These are phyloP conservation scores for Trissoscelio sp. DNA, from an alignment of 2,888 invertebrate species.

Conservation along the genomic window DNA sequence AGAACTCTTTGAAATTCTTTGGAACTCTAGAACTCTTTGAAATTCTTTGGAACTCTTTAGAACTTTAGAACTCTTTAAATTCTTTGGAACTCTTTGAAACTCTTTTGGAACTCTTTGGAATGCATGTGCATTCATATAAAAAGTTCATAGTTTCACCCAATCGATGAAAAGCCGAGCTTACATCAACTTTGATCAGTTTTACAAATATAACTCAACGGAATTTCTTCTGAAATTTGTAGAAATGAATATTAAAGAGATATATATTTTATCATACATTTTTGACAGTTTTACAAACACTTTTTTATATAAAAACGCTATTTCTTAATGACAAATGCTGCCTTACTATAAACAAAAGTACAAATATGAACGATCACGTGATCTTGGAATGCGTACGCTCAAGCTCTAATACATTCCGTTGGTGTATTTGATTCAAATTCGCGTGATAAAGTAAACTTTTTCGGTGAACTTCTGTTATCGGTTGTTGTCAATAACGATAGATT, in stretches of 20 bases:
- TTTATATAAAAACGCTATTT: no score
- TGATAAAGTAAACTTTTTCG: conserved; percentile 47
- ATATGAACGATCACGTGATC: conserved; percentile 29
- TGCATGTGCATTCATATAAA: no score
- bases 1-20: no score
- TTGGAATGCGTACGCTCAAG: conserved; percentile 35
- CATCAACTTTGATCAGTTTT: conserved; percentile 16
- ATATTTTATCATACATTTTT: no score
- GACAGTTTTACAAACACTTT: no score
- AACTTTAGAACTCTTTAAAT: no score
- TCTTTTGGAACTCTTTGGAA: no score
- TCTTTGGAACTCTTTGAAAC: no score
- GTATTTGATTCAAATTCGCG: conserved; percentile 34
- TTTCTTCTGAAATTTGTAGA: not conserved
- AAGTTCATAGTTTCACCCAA: no score
- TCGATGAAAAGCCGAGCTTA: conserved; percentile 21
- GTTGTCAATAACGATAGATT: conserved; percentile 57
- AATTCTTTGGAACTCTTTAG: no score
- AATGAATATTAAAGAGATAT: no score
- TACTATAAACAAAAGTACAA: conserved; percentile 58
- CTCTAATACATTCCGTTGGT: conserved; percentile 51
- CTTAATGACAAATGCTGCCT: conserved; percentile 35
- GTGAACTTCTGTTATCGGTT: conserved; percentile 51
- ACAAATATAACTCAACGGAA: conserved; percentile 16
- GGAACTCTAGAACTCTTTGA: no score